Percentiles rank a stretch among this genome's conserved stretches.
These are phyloP conservation scores for Sipha flava DNA, from an alignment of 1,140 invertebrate genomes.

Conservation along the genomic window DNA sequence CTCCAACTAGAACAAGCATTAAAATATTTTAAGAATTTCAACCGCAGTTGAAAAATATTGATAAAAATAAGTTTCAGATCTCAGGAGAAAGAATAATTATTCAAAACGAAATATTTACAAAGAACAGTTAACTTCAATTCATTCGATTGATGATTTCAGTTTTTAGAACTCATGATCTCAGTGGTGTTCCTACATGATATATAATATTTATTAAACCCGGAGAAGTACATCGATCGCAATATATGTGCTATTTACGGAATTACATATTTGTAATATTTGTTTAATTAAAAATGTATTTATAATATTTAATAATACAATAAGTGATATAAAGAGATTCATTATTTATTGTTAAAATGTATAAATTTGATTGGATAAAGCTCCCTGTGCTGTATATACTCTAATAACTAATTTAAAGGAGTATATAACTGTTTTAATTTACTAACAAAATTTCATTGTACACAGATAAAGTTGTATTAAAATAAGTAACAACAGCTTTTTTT, in stretches of 20 bases:
- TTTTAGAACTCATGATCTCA: constrained; percentile 44
- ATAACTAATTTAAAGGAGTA: too few species aligned
- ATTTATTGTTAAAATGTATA: neutral
- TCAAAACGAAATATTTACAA: neutral
- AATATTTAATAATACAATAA: neutral
- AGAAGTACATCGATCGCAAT: constrained; percentile 38
- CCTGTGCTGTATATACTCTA: neutral
- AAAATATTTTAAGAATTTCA: neutral
- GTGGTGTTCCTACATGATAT: constrained; percentile 34
- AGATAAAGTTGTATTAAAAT: neutral
- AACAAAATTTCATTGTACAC: neutral
- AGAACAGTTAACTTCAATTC: neutral
- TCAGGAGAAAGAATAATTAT: neutral
- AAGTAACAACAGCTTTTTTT: neutral
- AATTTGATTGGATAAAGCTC: neutral
- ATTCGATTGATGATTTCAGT: constrained; percentile 42
- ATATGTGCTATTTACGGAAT: constrained; percentile 43
- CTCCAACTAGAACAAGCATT: neutral
- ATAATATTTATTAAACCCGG: constrained; percentile 41
- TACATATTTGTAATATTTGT: neutral
- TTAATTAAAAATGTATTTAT: neutral
- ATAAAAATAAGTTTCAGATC: neutral
- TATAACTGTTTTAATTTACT: too few species aligned
- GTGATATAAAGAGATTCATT: neutral
- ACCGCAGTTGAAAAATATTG: neutral